A percentile compares a stretch with the other conserved stretches of the same genome.
Conservation (phyloP, 2,113 vertebrate species). For the Esox niger region DNA sequence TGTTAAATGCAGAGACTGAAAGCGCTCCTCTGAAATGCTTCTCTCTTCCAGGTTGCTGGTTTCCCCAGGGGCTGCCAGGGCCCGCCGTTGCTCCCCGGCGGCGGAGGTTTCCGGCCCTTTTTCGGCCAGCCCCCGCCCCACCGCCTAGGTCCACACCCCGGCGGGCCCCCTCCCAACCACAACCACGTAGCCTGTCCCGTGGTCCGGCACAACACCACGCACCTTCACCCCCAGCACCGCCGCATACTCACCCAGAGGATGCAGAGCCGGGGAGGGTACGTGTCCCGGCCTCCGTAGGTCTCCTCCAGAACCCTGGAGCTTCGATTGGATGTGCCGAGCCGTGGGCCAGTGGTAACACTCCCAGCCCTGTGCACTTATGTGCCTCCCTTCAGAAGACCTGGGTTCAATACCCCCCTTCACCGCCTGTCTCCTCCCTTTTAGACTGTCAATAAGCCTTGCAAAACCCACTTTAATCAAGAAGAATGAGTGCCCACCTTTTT, state of each 20-base stretch:
- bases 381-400: too few species aligned
- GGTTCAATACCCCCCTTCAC: too few species aligned
- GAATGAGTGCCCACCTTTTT: too few species aligned
- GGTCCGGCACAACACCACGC: constrained; percentile 88
- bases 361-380: too few species aligned
- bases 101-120: constrained; percentile 85
- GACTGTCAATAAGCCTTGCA: too few species aligned
- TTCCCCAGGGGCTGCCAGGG: constrained; percentile 62
- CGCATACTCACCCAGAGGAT: constrained; percentile 90
- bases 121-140: constrained; percentile 77
- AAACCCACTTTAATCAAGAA: too few species aligned
- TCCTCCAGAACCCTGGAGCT: too few species aligned
- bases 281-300: neutral
- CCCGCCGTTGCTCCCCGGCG: constrained; percentile 74
- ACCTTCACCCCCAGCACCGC: constrained; percentile 93
- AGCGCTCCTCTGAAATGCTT: too few species aligned
- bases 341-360: too few species aligned
- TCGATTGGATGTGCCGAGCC: too few species aligned
- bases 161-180: constrained; percentile 74
- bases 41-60: constrained; percentile 72
- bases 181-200: neutral
- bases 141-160: constrained; percentile 64
- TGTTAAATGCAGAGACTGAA: too few species aligned
- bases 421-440: too few species aligned
- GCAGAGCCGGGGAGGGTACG: constrained; percentile 80